Evolutionary conservation across 2,888 invertebrate species (phyloP).

Genomic region (Thecophora atra): DNA sequence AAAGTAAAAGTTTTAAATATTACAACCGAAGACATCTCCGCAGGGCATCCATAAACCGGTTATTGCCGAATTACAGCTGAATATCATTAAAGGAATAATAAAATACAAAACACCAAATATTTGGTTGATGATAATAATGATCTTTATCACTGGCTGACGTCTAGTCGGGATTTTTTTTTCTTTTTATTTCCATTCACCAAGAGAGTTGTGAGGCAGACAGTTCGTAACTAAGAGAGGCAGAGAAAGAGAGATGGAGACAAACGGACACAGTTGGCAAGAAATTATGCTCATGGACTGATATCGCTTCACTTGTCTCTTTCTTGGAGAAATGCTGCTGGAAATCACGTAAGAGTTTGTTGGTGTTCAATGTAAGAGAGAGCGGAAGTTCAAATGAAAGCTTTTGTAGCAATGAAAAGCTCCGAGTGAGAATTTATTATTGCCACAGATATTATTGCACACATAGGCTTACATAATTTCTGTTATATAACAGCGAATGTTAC

Average conservation of each 20-base stretch:
- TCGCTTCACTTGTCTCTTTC: background rate
- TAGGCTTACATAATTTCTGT: background rate
- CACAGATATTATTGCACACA: background rate
- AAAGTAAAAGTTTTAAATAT: no score
- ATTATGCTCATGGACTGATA: background rate
- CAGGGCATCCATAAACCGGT: no score
- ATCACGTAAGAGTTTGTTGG: background rate
- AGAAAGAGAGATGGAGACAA: background rate
- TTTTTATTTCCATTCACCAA: background rate
- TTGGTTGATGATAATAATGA: no score
- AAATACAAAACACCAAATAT: no score
- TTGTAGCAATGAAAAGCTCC: slow-evolving; percentile 4
- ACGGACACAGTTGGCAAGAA: background rate
- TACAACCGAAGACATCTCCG: no score
- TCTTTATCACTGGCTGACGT: no score
- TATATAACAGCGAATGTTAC: background rate
- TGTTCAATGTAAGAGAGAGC: background rate
- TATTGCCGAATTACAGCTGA: no score
- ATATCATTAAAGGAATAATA: no score
- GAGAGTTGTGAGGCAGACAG: background rate
- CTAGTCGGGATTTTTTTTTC: slow-evolving; percentile 24
- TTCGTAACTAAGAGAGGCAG: background rate
- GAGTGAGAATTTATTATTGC: background rate
- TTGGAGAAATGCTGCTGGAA: slow-evolving; percentile 20
- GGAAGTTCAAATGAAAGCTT: slow-evolving; percentile 14